Conservation (phyloP, 92 coral and sea anemone species). For the Actinostola sp. region DNA sequence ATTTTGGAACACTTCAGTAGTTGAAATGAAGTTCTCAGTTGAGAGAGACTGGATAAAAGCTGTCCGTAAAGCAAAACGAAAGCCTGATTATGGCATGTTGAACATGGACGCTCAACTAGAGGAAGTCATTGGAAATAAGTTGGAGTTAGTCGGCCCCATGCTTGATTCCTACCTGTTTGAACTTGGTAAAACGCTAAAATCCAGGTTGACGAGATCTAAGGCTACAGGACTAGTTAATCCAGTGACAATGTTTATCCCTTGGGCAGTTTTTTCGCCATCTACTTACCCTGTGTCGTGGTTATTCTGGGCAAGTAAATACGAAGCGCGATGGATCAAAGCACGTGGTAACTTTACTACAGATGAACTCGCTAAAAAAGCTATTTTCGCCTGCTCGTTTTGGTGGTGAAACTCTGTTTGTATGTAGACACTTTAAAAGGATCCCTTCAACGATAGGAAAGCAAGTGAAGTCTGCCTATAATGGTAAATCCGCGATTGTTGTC, state of each 20-base stretch:
- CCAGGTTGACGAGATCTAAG: conserved; percentile 42
- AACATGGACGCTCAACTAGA: conserved; percentile 53
- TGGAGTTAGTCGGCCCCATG: conserved; percentile 55
- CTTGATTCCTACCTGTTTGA: conserved; percentile 56
- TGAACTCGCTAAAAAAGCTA: conserved; percentile 18
- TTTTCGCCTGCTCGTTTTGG: conserved; percentile 44
- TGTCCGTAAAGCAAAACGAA: conserved; percentile 42
- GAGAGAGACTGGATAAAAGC: conserved; percentile 55
- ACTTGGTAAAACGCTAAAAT: conserved; percentile 32
- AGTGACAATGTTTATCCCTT: conserved; percentile 38
- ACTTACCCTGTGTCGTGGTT: too few relatives aligned
- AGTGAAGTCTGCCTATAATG: conserved; percentile 36
- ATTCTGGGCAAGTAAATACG: conserved; percentile 43
- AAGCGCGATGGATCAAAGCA: conserved; percentile 19
- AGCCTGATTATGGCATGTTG: conserved; percentile 55
- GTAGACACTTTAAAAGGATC: conserved; percentile 55
- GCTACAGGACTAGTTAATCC: conserved; percentile 60
- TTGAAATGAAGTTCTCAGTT: conserved; percentile 56
- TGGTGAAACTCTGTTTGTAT: conserved; percentile 58
- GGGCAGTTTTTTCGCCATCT: conserved; percentile 42
- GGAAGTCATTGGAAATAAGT: conserved; percentile 60
- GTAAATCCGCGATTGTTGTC: conserved; percentile 20
- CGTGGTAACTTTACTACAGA: conserved; percentile 19
- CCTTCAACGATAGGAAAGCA: conserved; percentile 41
- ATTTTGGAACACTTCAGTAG: conserved; percentile 46